Base-by-base conservation (phyloP, 2,797 vertebrate genomes). In the Scolopax bukidnonensis region DNA sequence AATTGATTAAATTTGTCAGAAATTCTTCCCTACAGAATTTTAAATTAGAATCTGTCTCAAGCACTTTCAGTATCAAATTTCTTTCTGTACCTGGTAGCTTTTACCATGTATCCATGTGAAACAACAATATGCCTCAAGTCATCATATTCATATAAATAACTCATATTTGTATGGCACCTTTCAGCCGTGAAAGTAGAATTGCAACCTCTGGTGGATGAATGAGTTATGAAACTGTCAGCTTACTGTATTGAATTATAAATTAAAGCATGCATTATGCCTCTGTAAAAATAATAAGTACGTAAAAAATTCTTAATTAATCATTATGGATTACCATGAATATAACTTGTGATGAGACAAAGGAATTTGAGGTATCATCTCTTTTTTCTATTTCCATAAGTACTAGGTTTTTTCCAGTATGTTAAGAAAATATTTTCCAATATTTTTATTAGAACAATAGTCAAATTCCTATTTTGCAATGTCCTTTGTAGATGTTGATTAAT, bases 191-290 rank as follows among this genome's bases (percentile, higher is more conserved):
- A 96, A 96, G 90, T 56, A 93, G 79, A 87, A 94, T 83, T 96
- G 95, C 96, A 97, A 7, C 90, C 83, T 95, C 95, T 97, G 94
- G 91, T 96, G 93, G 93, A 87, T 95, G 85, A 96, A 95, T 90
- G 84, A 97, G 89, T 92, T 96, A 96, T 81, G 75, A 95, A 95
- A 83, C 81, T 61, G 19, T 20, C 63, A 79, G 50, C 64, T 79
- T 73, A 43, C 16, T 43, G 28, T 69, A 60, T 23, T 43, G 16
- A 84, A 68, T 59, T 79, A 69, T 32, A 90, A 75, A 84, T 33
- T 20, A 89, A 79, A 73, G 3, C 3, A 48, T 41, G 10, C 9
- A 32, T 63, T 84, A 63, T n/a, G 9, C 64, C 38, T 68, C 28
- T 76, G n/a, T 67, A 92, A 90, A 91, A 91, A 82, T 54, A 70